Evolutionary conservation across 2,888 invertebrate genomes (phyloP).

Genomic region (Xylophagus ater): DNA sequence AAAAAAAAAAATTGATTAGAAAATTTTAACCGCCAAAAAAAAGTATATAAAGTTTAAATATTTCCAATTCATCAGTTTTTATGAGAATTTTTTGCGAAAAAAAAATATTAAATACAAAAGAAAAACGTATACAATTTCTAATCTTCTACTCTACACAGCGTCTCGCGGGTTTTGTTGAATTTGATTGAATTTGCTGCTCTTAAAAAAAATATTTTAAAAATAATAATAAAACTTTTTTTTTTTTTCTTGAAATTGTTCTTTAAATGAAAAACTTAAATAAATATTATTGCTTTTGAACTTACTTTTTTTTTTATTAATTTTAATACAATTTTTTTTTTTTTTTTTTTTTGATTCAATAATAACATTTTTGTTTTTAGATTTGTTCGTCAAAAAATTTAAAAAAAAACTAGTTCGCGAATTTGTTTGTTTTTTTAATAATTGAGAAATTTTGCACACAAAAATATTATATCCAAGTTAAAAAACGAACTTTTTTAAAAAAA

Average conservation of each 20-base stretch:
- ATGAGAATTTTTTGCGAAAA: neutral
- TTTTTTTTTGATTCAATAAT: slow-evolving; percentile 8
- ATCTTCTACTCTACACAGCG: neutral
- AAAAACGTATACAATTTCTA: neutral
- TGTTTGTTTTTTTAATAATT: too few relatives aligned
- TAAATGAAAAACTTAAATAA: slow-evolving; percentile 1
- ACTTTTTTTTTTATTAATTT: slow-evolving; percentile 5
- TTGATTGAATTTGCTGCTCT: too few relatives aligned
- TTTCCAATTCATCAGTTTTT: too few relatives aligned
- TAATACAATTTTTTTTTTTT: too few relatives aligned
- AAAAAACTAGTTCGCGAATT: too few relatives aligned
- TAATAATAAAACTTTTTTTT: too few relatives aligned
- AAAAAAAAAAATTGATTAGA: neutral
- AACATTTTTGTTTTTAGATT: slow-evolving; percentile 1
- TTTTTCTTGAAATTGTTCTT: slow-evolving; percentile 3
- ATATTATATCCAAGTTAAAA: neutral
- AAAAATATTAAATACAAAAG: neutral
- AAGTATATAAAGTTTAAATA: too few relatives aligned
- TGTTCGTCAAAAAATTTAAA: too few relatives aligned
- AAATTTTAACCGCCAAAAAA: too few relatives aligned
- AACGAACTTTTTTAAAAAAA: slow-evolving; percentile 1
- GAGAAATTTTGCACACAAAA: too few relatives aligned
- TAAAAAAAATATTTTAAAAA: too few relatives aligned
- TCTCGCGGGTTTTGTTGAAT: slow-evolving; percentile 1
- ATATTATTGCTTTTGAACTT: slow-evolving; percentile 1